These are phyloP conservation scores for Drosophila ironensis DNA, from an alignment of 1,140 invertebrate species.

Conservation along the genomic window DNA sequence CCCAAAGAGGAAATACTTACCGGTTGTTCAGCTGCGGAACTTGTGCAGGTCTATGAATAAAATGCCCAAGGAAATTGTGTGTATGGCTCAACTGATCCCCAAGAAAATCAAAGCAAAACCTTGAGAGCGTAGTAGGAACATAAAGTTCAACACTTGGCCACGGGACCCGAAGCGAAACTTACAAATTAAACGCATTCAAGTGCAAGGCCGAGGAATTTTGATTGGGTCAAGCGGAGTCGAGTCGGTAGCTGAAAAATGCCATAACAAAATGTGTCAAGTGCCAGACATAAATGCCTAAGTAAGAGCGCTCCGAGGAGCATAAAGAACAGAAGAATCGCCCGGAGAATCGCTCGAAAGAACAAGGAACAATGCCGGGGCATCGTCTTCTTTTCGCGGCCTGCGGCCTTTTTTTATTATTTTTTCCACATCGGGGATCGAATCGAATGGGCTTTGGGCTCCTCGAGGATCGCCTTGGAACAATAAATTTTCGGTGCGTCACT, in stretches of 20 bases:
- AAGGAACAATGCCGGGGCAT: conserved; percentile 18
- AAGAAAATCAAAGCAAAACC: conserved; percentile 1
- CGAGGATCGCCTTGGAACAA: conserved; percentile 54
- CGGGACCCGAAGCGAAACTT: conserved; percentile 37
- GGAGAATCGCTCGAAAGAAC: background rate
- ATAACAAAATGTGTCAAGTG: conserved; percentile 81
- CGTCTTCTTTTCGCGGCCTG: conserved; percentile 28
- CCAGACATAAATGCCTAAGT: conserved; percentile 80
- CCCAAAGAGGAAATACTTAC: too few species aligned
- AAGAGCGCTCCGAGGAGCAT: conserved; percentile 41
- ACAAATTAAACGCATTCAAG: conserved; percentile 80
- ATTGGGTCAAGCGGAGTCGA: conserved; percentile 75
- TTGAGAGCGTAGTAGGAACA: conserved; percentile 16
- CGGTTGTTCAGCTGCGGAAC: too few species aligned
- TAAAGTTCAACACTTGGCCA: conserved; percentile 51
- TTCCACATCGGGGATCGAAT: conserved; percentile 23
- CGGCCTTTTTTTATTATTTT: conserved; percentile 35
- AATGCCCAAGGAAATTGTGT: too few species aligned
- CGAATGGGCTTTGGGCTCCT: conserved; percentile 29
- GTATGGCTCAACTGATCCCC: too few species aligned
- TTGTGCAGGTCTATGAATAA: too few species aligned
- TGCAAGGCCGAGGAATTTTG: conserved; percentile 75
- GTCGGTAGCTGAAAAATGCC: conserved; percentile 70
- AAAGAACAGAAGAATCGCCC: background rate
- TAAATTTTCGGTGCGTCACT: conserved; percentile 79